Base-by-base conservation (phyloP, 1,140 invertebrate genomes). In the Callitettix versicolor region DNA sequence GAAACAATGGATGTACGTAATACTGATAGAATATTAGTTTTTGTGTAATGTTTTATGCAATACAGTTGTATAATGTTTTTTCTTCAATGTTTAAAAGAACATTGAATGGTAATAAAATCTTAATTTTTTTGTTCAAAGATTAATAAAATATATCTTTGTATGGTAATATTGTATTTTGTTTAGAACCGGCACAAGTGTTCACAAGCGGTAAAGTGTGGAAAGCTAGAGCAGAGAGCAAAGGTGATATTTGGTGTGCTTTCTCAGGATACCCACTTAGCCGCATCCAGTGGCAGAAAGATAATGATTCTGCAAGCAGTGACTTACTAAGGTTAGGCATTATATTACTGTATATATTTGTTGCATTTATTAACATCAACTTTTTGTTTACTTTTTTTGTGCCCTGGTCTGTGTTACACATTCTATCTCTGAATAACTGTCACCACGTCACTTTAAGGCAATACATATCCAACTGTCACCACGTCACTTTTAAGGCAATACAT, bases 281-380 rank as follows among this genome's bases (percentile, higher is more conserved):
- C 20, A 71, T 79, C 21, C 68, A 62, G 50, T 83, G 80, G 80
- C 62, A 71, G 1, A 82, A 80, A 60, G 74, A 74, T 46, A 76
- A 75, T 42, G 68, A 73, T 54, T 62, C 67, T 0, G 67, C 75
- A 30, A 69, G 65, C 44, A 58, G 59, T n/a, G 67, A 73, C 20
- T 63, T 68, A 17, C 70, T 74, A 56, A 70, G 69, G 34, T 30
- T 20, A 34, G 15, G 14, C 11, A 18, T 36, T 56, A 33, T 18
- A 14, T 41, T n/a, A 5, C 3, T n/a, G n/a, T n/a, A n/a, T n/a
- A 36, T 9, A 11, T 36, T 7, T 24, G 6, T 30, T 17, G 15
- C 9, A 17, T n/a, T 12, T 36, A 5, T 9, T 51, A 1, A 11
- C 24, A 51, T 18, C 15, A 43, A 9, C 6, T 18, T 43, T 9